phyloP scores from a whole-genome alignment of 1,140 invertebrate species.

The Pogonomyrmex californicus region DNA sequence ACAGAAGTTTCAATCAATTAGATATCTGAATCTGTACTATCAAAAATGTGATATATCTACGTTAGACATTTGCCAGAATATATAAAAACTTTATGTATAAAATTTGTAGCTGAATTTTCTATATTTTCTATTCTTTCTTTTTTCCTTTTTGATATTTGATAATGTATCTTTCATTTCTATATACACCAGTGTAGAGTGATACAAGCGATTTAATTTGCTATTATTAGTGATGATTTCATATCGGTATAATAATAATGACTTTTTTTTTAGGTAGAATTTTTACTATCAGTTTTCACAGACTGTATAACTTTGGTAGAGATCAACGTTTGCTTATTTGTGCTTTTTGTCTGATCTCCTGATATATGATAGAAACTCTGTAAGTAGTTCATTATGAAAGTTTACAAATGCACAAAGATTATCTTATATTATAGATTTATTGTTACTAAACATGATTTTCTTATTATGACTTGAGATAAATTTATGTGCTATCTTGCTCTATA shows the following conservation, averaged over 20 bases:
- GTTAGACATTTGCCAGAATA: not conserved
- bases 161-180: not conserved
- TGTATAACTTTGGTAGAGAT: not conserved
- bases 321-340: not conserved
- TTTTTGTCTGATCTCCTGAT: not conserved
- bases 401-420: not conserved
- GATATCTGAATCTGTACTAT: not conserved
- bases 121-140: not conserved
- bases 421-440: not conserved
- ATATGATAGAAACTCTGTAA: slow-evolving; percentile 11
- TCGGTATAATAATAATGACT: not conserved
- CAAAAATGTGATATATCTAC: not conserved
- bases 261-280: slow-evolving; percentile 25
- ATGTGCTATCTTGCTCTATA: not conserved
- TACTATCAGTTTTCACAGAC: not conserved
- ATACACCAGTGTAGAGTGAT: not conserved
- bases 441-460: not conserved
- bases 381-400: slow-evolving; percentile 18
- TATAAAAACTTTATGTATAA: not conserved
- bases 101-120: not conserved
- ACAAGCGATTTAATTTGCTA: not conserved
- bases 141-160: not conserved
- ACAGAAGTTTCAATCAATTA: not conserved
- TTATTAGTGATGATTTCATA: not conserved
- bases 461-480: not conserved